Base-by-base conservation (phyloP, 2,797 vertebrate species). In the Anabas testudineus region DNA sequence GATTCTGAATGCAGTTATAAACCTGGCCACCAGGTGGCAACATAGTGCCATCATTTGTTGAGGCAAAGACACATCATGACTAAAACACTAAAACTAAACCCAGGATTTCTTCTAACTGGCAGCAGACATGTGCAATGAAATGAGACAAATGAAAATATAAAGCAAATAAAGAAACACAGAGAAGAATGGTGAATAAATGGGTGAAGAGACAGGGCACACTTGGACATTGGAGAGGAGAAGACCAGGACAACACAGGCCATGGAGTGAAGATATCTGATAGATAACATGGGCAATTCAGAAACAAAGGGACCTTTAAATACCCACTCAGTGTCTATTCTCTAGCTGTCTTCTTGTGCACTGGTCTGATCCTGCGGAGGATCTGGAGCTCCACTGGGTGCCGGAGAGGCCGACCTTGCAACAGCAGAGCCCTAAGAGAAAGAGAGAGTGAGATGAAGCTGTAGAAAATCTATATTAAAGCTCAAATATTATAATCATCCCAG, bases 301-400 rank as follows among this genome's bases (percentile, higher is more conserved):
- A 62, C 48, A 46, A 45, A 43, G 47, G 26, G 52, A 28, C 19
- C 10, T 19, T 60, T 52, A 49, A 67, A 70, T 68, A 87, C 87
- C 41, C 65, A 84, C 78, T 77, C 74, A 16, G 62, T 64, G 67
- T 63, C 47, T 63, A 58, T 42, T 75, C 78, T 90, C 86, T 92
- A 93, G 90, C 90, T 91, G 87, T 87, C 90, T 74, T 90, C 86
- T 58, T 88, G 88, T 51, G 84, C 71, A 85, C 87, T 77, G 21
- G 59, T 73, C 67, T 80, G 85, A 84, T 87, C 79, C 79, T 81
- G 81, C 1, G 47, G 55, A 19, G 78, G 78, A 80, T 84, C 88
- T 39, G 69, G 26, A 52, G 58, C 80, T 64, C 36, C 83, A 8
- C 54, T 56, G n/a, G 74, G 69, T 54, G 21, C 65, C 3, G 82